Conservation (phyloP, 2,797 vertebrate species). For the Lithobates pipiens region DNA sequence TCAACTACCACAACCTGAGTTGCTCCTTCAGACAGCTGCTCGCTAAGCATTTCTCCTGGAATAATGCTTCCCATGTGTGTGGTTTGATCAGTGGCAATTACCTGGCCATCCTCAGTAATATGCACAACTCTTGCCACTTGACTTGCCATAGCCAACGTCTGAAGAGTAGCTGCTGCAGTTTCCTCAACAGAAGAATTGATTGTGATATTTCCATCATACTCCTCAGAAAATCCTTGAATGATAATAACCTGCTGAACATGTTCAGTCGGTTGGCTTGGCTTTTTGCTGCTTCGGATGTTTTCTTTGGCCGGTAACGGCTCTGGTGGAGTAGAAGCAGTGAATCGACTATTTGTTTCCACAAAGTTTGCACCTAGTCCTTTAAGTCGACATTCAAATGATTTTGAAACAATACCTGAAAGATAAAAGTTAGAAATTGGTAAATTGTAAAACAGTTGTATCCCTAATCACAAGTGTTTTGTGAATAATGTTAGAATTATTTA, state of each 20-base stretch:
- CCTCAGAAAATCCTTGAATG: conserved; percentile 85
- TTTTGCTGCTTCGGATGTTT: conserved; percentile 64
- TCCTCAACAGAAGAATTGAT: conserved; percentile 90
- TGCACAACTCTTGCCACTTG: conserved; percentile 94
- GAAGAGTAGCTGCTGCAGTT: conserved; percentile 92
- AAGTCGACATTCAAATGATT: conserved; percentile 96
- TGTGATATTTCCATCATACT: conserved; percentile 79
- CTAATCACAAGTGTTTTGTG: too few relatives aligned
- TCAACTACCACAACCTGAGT: conserved; percentile 92
- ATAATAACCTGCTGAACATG: conserved; percentile 94
- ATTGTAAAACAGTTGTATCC: neutral
- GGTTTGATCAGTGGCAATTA: conserved; percentile 83
- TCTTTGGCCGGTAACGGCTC: conserved; percentile 74
- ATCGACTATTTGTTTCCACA: conserved; percentile 85
- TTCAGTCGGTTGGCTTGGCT: conserved; percentile 70
- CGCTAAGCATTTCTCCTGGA: conserved; percentile 73
- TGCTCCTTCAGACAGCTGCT: conserved; percentile 73
- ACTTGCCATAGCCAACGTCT: conserved; percentile 93
- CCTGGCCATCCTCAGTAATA: conserved; percentile 92
- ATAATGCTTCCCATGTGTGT: conserved; percentile 74
- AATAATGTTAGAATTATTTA: too few relatives aligned
- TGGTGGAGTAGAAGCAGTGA: conserved; percentile 71
- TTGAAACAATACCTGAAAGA: conserved; percentile 92
- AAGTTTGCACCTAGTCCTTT: conserved; percentile 95
- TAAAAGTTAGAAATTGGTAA: neutral